Evolutionary conservation across 2,113 vertebrate genomes (phyloP).

Genomic region (Synodontis membranacea): DNA sequence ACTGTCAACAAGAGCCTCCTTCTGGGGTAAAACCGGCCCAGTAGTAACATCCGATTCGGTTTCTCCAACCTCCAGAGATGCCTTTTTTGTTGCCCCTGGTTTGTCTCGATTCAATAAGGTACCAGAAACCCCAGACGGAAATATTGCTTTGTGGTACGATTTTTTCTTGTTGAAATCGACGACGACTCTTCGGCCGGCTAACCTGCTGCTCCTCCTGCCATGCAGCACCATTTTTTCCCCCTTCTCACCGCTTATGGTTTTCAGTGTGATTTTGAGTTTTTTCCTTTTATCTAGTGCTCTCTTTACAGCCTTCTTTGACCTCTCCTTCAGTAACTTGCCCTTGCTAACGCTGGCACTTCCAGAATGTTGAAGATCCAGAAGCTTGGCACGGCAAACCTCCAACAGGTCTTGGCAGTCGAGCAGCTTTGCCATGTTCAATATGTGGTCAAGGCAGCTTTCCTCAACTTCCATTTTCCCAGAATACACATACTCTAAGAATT

Average conservation of each 20-base stretch:
- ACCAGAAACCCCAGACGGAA: slow-evolving; percentile 64
- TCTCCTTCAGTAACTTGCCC: slow-evolving; percentile 10
- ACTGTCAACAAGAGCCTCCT: slow-evolving; percentile 39
- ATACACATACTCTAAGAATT: slow-evolving; percentile 91
- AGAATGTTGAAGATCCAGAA: slow-evolving; percentile 44
- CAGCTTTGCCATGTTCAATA: slow-evolving; percentile 80
- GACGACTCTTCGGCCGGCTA: slow-evolving; percentile 77
- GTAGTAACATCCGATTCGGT: neutral
- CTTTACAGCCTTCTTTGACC: slow-evolving; percentile 18
- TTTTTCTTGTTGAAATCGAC: slow-evolving; percentile 78
- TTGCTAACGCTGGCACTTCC: slow-evolving; percentile 5
- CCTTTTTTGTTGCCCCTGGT: slow-evolving; percentile 11
- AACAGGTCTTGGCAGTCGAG: slow-evolving; percentile 86
- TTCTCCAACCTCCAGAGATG: neutral
- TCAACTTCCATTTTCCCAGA: slow-evolving; percentile 83
- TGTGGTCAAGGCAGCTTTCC: slow-evolving; percentile 76
- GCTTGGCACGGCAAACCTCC: slow-evolving; percentile 74
- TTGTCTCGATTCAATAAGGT: slow-evolving; percentile 22
- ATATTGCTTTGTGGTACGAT: slow-evolving; percentile 69
- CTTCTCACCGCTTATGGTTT: slow-evolving; percentile 19
- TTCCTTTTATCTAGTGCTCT: slow-evolving; percentile 16
- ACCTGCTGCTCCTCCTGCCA: slow-evolving; percentile 69
- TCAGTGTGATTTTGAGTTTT: slow-evolving; percentile 38
- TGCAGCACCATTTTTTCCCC: slow-evolving; percentile 53
- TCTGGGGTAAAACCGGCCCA: slow-evolving; percentile 28